Base-by-base conservation (phyloP, 2,113 vertebrate genomes). In the Tetrao urogallus region DNA sequence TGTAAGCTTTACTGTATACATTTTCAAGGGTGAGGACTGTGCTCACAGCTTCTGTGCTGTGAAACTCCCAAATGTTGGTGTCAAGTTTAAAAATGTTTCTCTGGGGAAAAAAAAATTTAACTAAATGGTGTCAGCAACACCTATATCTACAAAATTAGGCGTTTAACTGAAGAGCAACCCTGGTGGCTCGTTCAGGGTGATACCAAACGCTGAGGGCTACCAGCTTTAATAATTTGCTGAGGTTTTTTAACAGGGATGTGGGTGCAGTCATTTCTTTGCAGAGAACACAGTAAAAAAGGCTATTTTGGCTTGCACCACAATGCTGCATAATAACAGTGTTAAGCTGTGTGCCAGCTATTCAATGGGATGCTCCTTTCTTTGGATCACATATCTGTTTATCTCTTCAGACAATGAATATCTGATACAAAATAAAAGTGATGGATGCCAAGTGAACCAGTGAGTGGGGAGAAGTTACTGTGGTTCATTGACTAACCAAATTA, bases 401-500 rank as follows among this genome's bases (percentile, higher is more conserved):
- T 2, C 92, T 96, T 78, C 90, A 96, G 94, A 97, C 94, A 96
- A 97, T 96, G 93, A 94, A 74, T 92, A 97, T 97, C 94, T 97
- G 97, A 98, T 97, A 94, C 93, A 96, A 97, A 98, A 97, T 97
- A 95, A 94, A 97, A 97, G 82, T 96, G 96, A 97, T 96, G 92
- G 94, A 94, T 97, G 92, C 96, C 47, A 89, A 97, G 76, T 82
- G 94, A 96, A 96, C 83, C 92, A 84, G 94, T 54, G 92, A 97
- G 89, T 91, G 73, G 2, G 82, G 91, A 94, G 91, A 97, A 95
- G 81, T 86, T 86, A 93, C 64, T 70, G 64, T 97, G 97, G 86
- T 97, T 97, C 96, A 96, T 85, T 96, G 97, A 96, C 94, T 97
- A 92, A 93, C 93, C 86, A 97, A 97, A 98, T 97, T 97, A 97